A percentile compares a stretch with the other conserved stretches of the same genome.
Evolutionary conservation across 2,113 vertebrate species (phyloP).

Genomic region (Panthera tigris): DNA sequence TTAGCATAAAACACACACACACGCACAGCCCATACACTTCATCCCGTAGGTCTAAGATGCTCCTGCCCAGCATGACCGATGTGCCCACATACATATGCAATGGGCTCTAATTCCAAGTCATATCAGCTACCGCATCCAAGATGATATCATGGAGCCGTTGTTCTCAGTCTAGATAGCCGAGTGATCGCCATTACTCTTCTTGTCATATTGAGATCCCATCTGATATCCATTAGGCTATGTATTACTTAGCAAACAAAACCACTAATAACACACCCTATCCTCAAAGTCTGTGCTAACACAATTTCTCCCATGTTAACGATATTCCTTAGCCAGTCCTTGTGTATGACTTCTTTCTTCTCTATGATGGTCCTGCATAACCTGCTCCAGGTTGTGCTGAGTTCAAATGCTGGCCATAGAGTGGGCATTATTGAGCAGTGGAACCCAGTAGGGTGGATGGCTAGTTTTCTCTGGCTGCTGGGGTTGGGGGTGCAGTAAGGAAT

Average conservation of each 20-base stretch:
- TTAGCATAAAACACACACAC: neutral
- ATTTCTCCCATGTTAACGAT: neutral
- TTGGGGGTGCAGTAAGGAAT: neutral
- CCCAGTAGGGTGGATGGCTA: too few relatives aligned
- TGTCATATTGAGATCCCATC: neutral
- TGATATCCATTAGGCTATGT: constrained; percentile 9
- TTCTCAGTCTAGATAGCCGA: neutral
- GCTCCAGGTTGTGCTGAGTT: neutral
- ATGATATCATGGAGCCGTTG: neutral
- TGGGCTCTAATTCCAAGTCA: neutral
- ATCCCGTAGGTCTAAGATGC: neutral
- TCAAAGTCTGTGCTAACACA: neutral
- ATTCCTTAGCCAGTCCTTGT: neutral
- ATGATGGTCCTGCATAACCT: neutral
- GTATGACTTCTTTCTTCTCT: neutral
- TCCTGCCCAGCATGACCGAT: neutral
- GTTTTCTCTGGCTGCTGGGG: neutral
- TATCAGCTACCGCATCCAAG: neutral
- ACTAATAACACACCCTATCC: neutral
- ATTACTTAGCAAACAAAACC: constrained; percentile 27
- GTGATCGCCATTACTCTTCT: neutral
- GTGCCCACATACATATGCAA: neutral
- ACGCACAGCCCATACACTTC: neutral
- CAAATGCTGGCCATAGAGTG: neutral
- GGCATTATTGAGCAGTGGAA: neutral